Base-by-base conservation (phyloP, 2,888 invertebrate species). In the Spilarctia lutea region DNA sequence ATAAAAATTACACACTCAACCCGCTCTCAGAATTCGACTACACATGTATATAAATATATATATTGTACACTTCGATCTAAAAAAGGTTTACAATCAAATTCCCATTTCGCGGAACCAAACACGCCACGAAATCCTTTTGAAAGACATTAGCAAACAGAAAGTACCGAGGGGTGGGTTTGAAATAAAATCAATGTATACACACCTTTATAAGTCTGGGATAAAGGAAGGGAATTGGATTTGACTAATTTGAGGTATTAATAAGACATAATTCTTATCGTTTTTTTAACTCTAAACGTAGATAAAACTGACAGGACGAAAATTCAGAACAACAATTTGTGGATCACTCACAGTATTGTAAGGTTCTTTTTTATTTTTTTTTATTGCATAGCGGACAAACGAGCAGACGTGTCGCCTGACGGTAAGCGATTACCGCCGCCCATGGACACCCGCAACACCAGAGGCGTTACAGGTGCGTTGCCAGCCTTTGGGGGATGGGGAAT, bases 1-100 rank as follows among this genome's bases (percentile, higher is more conserved):
- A 65, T 71, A 66, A 72, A 65, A 72, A 66, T 72, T 66, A 52
- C 52, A 52, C 30, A 52, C 20, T 52, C 66, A 66, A 45, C 24
- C 24, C 24, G 24, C n/a, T 66, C 48, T 35, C 24, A 27, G n/a
- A 27, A 7, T 24, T 30, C 63, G 8, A 68, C 27, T 39, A 74
- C 27, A 73, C 48, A 35, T 35, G 33, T 60, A 60, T 27, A 18
- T 30, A 73, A 42, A 35, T 35, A 4, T 60, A 60, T 27, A 18
- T 30, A 65, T 52, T 35, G 56, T n/a, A 60, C 30, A n/a, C 42
- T 2, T 35, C 65, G 56, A 30, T 56, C 60, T 67, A 35, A 73
- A 81, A 75, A 81, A 71, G 65, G 56, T 45, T 7, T 63, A 75
- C 52, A 75, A 82, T 82, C 68, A 73, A 78, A 79, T 75, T 68